Conservation (phyloP, 2,113 vertebrate genomes). For the Danionella cerebrum region DNA sequence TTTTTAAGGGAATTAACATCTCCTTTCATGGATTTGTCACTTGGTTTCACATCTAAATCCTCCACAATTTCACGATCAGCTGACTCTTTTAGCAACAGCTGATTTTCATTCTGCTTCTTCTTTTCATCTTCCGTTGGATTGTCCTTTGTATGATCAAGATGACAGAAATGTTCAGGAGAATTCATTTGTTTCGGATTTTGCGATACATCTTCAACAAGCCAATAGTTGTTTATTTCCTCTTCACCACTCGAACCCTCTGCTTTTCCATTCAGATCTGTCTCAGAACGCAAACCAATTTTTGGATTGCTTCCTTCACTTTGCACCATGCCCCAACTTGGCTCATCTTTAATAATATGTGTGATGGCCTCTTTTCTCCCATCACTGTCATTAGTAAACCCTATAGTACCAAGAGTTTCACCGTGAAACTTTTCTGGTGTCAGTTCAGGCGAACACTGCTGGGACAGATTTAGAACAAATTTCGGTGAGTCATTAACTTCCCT, state of each 20-base stretch:
- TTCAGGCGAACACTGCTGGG: not conserved
- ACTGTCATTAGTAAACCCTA: not conserved
- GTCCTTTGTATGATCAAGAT: not conserved
- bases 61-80: not conserved
- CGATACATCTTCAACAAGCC: not conserved
- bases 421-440: not conserved
- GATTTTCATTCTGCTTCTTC: not conserved
- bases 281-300: not conserved
- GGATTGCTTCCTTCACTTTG: not conserved
- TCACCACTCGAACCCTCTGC: not conserved
- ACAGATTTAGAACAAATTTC: not conserved
- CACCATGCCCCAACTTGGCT: constrained; percentile 3
- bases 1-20: not conserved
- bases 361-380: not conserved
- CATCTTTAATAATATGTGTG: not conserved
- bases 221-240: not conserved
- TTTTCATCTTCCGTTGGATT: not conserved
- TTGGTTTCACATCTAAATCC: not conserved
- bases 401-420: not conserved
- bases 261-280: not conserved
- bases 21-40: not conserved
- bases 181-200: not conserved
- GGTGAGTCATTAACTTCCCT: not conserved
- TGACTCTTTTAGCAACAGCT: not conserved
- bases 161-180: not conserved